A percentile compares a stretch with the other conserved stretches of the same genome.
Conservation (phyloP, 2,797 vertebrate genomes). For the Aplochiton taeniatus region DNA sequence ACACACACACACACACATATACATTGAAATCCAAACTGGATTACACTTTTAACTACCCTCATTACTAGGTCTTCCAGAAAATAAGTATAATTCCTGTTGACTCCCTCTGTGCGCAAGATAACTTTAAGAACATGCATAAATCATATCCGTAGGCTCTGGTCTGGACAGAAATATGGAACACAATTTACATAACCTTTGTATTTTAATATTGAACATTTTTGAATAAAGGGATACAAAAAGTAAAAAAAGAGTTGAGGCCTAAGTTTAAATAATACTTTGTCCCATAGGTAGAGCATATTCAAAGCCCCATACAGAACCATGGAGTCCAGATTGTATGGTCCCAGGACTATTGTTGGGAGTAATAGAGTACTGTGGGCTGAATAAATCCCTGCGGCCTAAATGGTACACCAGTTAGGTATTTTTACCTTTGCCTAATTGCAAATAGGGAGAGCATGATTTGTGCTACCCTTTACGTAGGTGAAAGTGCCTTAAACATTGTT, state of each 20-base stretch:
- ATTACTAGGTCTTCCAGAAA: neutral
- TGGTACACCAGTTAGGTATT: conserved; percentile 1
- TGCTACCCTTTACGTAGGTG: conserved; percentile 21
- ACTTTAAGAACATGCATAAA: too few species aligned
- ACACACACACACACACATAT: conserved; percentile 24
- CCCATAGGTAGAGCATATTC: too few species aligned
- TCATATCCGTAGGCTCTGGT: too few species aligned
- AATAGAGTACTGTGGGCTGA: too few species aligned
- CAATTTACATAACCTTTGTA: too few species aligned
- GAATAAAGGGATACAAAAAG: conserved; percentile 47
- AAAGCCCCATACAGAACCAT: too few species aligned
- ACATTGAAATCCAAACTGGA: neutral
- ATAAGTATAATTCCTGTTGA: too few species aligned
- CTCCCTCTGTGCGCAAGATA: neutral
- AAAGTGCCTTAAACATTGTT: conserved; percentile 36
- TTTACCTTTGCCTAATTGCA: conserved; percentile 2
- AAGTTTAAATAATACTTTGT: too few species aligned
- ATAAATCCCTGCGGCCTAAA: too few species aligned
- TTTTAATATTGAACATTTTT: neutral
- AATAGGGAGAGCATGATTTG: conserved; percentile 11
- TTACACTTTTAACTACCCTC: neutral
- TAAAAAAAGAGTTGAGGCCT: conserved; percentile 27
- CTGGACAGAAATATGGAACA: too few species aligned
- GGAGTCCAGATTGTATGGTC: too few species aligned
- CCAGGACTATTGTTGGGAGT: too few species aligned